phyloP scores from a whole-genome alignment of 2,797 vertebrate genomes.

The Galagoides demidoff region DNA sequence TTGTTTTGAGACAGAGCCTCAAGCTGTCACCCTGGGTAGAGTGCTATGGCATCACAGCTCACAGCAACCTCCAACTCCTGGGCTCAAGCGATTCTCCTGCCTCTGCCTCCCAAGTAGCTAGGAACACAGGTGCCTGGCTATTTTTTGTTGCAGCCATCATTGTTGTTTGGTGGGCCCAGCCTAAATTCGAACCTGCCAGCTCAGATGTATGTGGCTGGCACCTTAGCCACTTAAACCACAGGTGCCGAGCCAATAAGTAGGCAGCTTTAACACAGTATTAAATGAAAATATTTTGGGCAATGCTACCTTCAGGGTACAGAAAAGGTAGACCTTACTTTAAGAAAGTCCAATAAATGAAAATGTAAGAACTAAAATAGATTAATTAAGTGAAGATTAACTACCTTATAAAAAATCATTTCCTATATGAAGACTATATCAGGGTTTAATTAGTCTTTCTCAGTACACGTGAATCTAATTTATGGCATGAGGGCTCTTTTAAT shows the following conservation, averaged over 20 bases:
- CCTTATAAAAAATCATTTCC: constrained; percentile 32
- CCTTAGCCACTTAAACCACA: too few species aligned
- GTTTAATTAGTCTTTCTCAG: neutral
- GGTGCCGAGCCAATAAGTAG: neutral
- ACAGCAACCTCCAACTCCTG: too few species aligned
- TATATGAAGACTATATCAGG: neutral
- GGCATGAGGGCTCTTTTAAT: neutral
- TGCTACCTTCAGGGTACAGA: neutral
- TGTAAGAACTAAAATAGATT: neutral
- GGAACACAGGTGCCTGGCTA: too few species aligned
- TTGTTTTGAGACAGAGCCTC: too few species aligned
- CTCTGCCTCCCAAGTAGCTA: too few species aligned
- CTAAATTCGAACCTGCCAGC: too few species aligned
- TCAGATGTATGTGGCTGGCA: too few species aligned
- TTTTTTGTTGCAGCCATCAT: too few species aligned
- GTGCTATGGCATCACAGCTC: too few species aligned
- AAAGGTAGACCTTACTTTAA: neutral
- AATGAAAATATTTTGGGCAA: neutral
- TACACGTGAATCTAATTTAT: neutral
- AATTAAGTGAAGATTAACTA: neutral
- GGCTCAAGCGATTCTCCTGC: too few species aligned
- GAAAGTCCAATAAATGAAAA: constrained; percentile 1
- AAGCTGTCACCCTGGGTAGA: too few species aligned
- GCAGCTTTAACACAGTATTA: neutral
- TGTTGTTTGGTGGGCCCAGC: too few species aligned